phyloP scores from a whole-genome alignment of 2,888 invertebrate genomes.

The Leucophenga maculata region DNA sequence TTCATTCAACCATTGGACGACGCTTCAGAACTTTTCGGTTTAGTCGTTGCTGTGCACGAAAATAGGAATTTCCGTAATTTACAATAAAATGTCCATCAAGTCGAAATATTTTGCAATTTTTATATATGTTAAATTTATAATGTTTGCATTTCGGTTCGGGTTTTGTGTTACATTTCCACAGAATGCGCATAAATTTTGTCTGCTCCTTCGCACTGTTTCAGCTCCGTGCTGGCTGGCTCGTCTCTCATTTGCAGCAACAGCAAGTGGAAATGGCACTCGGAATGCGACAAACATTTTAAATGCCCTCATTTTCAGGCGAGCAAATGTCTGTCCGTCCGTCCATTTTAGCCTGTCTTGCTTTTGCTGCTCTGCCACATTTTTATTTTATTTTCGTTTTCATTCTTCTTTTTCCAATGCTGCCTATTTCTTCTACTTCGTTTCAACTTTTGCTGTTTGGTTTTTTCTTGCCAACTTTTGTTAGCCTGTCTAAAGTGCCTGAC shows the following conservation, averaged over 20 bases:
- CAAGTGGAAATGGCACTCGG: conserved; percentile 45
- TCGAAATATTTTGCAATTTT: conserved; percentile 44
- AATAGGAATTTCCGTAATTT: conserved; percentile 33
- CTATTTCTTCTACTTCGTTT: not conserved
- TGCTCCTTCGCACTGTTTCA: conserved; percentile 28
- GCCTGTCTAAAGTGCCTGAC: not conserved
- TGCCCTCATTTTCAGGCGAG: conserved; percentile 46
- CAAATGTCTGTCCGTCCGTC: not conserved
- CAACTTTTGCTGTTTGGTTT: conserved; percentile 33
- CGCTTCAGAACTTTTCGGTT: not conserved
- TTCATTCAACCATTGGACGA: conserved; percentile 14
- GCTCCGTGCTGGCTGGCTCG: conserved; percentile 8
- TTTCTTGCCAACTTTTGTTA: conserved; percentile 25
- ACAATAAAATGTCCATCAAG: conserved; percentile 42
- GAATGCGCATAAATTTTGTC: conserved; percentile 43
- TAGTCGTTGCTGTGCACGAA: not conserved
- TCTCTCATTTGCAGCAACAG: not conserved
- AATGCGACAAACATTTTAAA: conserved; percentile 58
- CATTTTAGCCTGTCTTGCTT: not conserved
- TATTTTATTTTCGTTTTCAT: conserved; percentile 1
- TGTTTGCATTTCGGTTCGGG: conserved; percentile 34
- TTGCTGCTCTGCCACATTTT: conserved; percentile 10
- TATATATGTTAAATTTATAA: conserved; percentile 35
- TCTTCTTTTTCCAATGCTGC: not conserved
- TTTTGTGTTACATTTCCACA: conserved; percentile 36